Percentiles rank a stretch among this genome's conserved stretches.
These are phyloP conservation scores for Xylophagus ater DNA, from an alignment of 2,888 invertebrate species.

Conservation along the genomic window DNA sequence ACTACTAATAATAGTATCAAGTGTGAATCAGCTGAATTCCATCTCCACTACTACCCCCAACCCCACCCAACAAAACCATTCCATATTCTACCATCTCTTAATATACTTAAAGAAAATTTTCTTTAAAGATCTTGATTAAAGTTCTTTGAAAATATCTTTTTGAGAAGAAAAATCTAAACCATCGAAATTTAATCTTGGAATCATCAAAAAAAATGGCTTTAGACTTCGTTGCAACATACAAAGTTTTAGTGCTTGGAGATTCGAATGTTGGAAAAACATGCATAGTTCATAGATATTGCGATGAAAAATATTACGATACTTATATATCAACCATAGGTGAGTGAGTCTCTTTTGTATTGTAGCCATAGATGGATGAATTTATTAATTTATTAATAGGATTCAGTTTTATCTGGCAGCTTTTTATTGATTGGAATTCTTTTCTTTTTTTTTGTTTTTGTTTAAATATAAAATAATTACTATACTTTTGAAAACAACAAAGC, in stretches of 20 bases:
- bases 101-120: background rate
- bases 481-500: too few relatives aligned
- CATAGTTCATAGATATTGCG: slow-evolving; percentile 80
- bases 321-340: slow-evolving; percentile 85
- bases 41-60: too few relatives aligned
- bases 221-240: slow-evolving; percentile 78
- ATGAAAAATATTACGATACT: slow-evolving; percentile 81
- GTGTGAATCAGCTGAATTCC: background rate
- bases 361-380: too few relatives aligned
- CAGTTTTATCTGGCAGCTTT: too few relatives aligned
- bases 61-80: too few relatives aligned
- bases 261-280: slow-evolving; percentile 86
- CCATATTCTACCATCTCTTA: too few relatives aligned
- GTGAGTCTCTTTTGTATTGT: too few relatives aligned
- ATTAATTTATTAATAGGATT: too few relatives aligned
- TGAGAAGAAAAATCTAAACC: background rate
- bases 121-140: background rate
- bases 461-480: too few relatives aligned
- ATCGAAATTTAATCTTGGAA: background rate
- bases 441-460: background rate
- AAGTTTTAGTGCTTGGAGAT: slow-evolving; percentile 75
- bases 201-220: slow-evolving; percentile 52
- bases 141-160: too few relatives aligned
- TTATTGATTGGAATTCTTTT: background rate
- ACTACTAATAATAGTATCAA: too few relatives aligned